Evolutionary conservation across 2,888 invertebrate species (phyloP).

Genomic region (Harpagoxenus sublaevis): DNA sequence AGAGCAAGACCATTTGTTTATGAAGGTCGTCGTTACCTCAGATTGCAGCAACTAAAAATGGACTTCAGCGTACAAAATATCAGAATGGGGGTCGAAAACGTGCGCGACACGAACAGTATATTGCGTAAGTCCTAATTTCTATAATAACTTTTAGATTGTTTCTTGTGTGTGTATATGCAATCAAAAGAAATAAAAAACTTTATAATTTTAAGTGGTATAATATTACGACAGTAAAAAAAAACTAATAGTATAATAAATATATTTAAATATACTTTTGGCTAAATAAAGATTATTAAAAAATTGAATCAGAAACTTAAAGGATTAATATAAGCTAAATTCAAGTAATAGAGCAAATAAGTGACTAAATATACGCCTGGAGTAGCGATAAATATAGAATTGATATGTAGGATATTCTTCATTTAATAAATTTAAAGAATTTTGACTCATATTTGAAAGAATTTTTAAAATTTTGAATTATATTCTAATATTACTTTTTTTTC

Average conservation of each 20-base stretch:
- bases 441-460: conserved; percentile 9
- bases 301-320: neutral
- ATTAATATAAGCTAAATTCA: neutral
- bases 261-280: neutral
- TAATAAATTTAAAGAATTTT: neutral
- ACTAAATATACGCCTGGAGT: neutral
- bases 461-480: conserved; percentile 24
- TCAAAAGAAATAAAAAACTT: neutral
- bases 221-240: neutral
- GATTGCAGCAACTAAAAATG: conserved; percentile 93
- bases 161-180: neutral
- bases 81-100: conserved; percentile 94
- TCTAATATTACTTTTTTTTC: conserved; percentile 72
- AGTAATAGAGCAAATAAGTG: neutral
- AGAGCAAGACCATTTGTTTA: conserved; percentile 90
- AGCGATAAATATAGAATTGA: neutral
- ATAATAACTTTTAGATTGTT: neutral
- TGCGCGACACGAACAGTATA: conserved; percentile 93
- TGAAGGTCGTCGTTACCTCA: conserved; percentile 90
- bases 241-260: neutral
- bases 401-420: neutral
- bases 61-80: conserved; percentile 95
- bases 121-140: conserved; percentile 88
- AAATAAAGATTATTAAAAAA: neutral
- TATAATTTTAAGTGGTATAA: neutral